phyloP scores from a whole-genome alignment of 92 coral and sea anemone genomes.

The Palythoa caribaeorum region DNA sequence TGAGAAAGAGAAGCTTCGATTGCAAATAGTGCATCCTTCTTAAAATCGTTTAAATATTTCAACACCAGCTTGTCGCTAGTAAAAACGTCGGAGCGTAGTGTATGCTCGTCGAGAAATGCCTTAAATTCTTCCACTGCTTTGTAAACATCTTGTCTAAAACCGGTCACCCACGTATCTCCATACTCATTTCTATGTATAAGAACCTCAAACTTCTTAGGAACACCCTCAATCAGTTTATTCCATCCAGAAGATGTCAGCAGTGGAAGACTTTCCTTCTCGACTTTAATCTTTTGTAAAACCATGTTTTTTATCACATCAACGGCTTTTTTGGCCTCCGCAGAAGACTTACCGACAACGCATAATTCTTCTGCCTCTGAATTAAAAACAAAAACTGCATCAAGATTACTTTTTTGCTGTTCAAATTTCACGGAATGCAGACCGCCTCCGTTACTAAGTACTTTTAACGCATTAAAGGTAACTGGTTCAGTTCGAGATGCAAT shows the following conservation, averaged over 20 bases:
- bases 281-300: slow-evolving; percentile 56
- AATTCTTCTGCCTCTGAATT: slow-evolving; percentile 40
- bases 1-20: slow-evolving; percentile 57
- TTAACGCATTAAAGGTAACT: slow-evolving; percentile 51
- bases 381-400: slow-evolving; percentile 72
- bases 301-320: slow-evolving; percentile 52
- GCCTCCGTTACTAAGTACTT: slow-evolving; percentile 61
- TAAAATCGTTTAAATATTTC: slow-evolving; percentile 64
- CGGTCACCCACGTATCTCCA: slow-evolving; percentile 77
- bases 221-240: slow-evolving; percentile 59
- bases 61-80: slow-evolving; percentile 57
- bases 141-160: slow-evolving; percentile 65
- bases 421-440: slow-evolving; percentile 60
- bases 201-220: slow-evolving; percentile 33
- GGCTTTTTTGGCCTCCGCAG: slow-evolving; percentile 67
- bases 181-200: slow-evolving; percentile 52
- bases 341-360: slow-evolving; percentile 56
- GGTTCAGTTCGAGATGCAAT: slow-evolving; percentile 59
- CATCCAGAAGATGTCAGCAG: slow-evolving; percentile 56
- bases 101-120: slow-evolving; percentile 66
- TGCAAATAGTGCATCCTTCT: slow-evolving; percentile 56
- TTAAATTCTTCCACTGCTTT: slow-evolving; percentile 56
- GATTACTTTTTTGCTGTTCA: slow-evolving; percentile 48
- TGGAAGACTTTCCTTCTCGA: slow-evolving; percentile 51
- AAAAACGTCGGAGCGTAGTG: slow-evolving; percentile 49